A percentile compares a stretch with the other conserved stretches of the same genome.
Evolutionary conservation across 2,113 vertebrate species (phyloP).

Genomic region (Myiagra hebetior): DNA sequence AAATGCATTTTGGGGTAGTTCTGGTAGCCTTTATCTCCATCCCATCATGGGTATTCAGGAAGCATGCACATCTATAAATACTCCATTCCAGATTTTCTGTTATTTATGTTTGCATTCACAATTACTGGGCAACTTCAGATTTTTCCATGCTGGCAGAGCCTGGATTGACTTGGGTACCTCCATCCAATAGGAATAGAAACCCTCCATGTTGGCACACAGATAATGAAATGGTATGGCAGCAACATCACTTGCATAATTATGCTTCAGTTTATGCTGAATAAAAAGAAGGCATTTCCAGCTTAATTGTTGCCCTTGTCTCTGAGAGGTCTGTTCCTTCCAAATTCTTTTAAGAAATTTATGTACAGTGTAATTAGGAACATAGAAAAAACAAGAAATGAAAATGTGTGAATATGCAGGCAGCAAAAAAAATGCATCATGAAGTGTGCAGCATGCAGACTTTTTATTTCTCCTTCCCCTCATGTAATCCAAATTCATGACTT

Average conservation of each 20-base stretch:
- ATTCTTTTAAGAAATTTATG: neutral
- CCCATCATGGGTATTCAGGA: neutral
- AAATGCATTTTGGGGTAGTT: neutral
- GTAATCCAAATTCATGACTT: neutral
- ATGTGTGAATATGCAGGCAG: neutral
- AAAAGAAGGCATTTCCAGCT: neutral
- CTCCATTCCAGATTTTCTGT: neutral
- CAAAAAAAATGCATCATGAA: neutral
- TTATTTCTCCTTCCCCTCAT: neutral
- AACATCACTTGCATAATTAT: slow-evolving; percentile 5
- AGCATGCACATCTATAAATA: neutral
- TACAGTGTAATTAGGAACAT: neutral
- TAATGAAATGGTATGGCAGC: neutral
- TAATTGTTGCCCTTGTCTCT: slow-evolving; percentile 13
- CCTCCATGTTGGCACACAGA: neutral
- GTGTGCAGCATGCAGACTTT: neutral
- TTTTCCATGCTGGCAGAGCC: neutral
- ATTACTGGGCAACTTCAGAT: neutral
- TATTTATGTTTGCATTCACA: neutral
- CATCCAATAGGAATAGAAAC: neutral
- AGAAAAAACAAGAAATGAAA: neutral
- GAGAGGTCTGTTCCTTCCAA: neutral
- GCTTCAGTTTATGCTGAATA: neutral
- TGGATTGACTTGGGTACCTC: neutral
- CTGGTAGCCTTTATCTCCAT: neutral